Conservation (phyloP, 2,888 invertebrate species). For the Cerceris ruficornis region DNA sequence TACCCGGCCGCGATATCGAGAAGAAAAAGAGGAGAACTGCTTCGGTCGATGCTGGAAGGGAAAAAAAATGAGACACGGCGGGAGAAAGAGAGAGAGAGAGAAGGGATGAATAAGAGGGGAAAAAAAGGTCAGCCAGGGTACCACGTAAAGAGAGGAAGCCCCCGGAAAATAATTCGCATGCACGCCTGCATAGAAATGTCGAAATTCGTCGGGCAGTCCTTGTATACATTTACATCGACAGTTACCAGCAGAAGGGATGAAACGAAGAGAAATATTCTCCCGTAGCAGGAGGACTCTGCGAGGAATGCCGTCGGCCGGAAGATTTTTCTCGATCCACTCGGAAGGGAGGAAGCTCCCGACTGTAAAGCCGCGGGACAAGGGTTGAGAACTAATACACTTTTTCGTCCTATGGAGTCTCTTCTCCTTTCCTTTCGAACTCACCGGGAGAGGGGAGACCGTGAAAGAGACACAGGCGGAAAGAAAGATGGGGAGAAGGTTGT, state of each 20-base stretch:
- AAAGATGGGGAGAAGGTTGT: slow-evolving; percentile 42
- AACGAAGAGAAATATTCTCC: background rate
- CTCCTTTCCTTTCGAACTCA: background rate
- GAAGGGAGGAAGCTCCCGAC: slow-evolving; percentile 18
- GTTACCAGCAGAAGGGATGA: background rate
- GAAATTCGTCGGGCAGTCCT: slow-evolving; percentile 30
- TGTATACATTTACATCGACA: slow-evolving; percentile 18
- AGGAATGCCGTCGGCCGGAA: slow-evolving; percentile 20
- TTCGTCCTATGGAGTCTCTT: slow-evolving; percentile 32
- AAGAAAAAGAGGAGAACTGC: slow-evolving; percentile 7
- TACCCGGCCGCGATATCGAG: slow-evolving; percentile 35
- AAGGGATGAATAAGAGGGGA: background rate
- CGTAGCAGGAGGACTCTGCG: background rate
- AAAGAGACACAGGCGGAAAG: background rate
- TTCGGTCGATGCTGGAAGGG: background rate
- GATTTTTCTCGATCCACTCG: slow-evolving; percentile 51
- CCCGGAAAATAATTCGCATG: slow-evolving; percentile 18
- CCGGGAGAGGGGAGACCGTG: background rate
- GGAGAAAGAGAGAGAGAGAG: background rate
- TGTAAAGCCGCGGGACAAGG: slow-evolving; percentile 56
- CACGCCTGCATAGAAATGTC: slow-evolving; percentile 37
- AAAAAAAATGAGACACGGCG: slow-evolving; percentile 5
- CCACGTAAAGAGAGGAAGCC: background rate
- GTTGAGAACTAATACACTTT: slow-evolving; percentile 70
- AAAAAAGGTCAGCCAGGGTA: background rate